Evolutionary conservation across 2,113 vertebrate genomes (phyloP).

Genomic region (Catharus bicknelli): DNA sequence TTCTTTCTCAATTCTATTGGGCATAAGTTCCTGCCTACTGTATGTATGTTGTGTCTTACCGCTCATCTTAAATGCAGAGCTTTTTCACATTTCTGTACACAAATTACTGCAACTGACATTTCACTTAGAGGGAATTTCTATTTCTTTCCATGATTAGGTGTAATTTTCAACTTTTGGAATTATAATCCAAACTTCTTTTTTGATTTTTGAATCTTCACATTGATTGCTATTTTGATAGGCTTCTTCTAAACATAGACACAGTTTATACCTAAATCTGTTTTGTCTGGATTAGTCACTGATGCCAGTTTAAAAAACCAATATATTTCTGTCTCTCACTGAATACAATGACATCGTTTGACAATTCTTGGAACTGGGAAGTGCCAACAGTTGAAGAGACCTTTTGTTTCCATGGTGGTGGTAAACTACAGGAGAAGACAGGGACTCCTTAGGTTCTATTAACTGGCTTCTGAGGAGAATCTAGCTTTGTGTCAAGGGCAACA

Average conservation of each 20-base stretch:
- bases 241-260: neutral
- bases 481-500: neutral
- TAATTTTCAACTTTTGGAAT: neutral
- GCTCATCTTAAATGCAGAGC: neutral
- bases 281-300: neutral
- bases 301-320: accelerated
- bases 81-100: neutral
- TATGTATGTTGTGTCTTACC: neutral
- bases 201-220: neutral
- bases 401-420: neutral
- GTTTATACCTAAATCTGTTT: neutral
- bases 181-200: neutral
- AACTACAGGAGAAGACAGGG: neutral
- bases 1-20: neutral
- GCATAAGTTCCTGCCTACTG: neutral
- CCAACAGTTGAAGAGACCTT: neutral
- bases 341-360: accelerated
- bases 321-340: neutral
- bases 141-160: neutral
- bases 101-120: neutral
- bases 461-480: neutral
- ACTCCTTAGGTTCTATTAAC: neutral
- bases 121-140: neutral
- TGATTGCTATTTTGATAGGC: neutral
- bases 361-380: neutral